phyloP scores from a whole-genome alignment of 2,113 vertebrate species.

The Paracanthobrama guichenoti region DNA sequence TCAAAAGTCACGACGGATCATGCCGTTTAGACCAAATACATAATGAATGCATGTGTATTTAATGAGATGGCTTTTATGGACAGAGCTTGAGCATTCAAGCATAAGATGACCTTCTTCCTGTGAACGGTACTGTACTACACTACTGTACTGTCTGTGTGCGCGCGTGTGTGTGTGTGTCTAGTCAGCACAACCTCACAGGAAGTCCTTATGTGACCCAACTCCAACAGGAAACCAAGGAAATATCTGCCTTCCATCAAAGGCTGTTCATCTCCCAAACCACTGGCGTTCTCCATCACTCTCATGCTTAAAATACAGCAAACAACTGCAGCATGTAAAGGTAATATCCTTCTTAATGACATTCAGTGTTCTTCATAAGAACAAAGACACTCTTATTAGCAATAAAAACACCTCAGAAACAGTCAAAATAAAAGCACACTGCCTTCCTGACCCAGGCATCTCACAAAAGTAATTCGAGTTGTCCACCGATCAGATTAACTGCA shows the following conservation, averaged over 20 bases:
- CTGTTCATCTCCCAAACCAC: neutral
- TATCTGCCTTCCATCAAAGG: conserved; percentile 46
- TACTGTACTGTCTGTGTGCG: no score
- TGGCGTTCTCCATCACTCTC: conserved; percentile 3
- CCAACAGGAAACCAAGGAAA: conserved; percentile 47
- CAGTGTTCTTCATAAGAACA: neutral
- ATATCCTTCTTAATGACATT: neutral
- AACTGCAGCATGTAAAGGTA: neutral
- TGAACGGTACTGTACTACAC: neutral
- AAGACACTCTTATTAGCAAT: neutral
- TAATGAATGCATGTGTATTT: neutral
- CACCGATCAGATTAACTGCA: neutral
- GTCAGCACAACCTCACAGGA: conserved; percentile 36
- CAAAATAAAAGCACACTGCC: neutral
- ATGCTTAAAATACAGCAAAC: conserved; percentile 15
- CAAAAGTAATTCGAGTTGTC: neutral
- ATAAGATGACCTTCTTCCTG: conserved; percentile 3
- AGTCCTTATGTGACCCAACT: conserved; percentile 36
- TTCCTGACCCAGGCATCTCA: neutral
- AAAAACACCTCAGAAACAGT: neutral
- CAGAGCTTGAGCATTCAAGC: neutral
- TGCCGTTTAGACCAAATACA: neutral
- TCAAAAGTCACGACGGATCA: neutral
- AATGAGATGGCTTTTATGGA: neutral
- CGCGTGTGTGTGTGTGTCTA: conserved; percentile 22